Evolutionary conservation across 1,140 invertebrate genomes (phyloP).

Genomic region (Spodoptera frugiperda): DNA sequence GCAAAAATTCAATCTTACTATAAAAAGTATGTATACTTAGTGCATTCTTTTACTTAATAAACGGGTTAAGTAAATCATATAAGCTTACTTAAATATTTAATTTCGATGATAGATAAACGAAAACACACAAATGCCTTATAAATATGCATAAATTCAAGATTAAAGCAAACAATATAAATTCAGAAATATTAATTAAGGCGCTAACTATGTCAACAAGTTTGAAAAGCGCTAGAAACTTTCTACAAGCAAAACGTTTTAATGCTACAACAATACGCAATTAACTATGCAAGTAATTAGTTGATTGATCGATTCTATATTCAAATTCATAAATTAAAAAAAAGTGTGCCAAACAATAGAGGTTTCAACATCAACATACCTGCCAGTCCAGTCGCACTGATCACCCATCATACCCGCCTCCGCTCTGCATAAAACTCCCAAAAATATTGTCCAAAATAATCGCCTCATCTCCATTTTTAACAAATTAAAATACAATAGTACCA

Average conservation of each 20-base stretch:
- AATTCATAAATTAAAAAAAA: constrained; percentile 47
- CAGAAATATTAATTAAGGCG: too few species aligned
- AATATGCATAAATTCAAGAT: not conserved
- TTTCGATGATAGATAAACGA: too few species aligned
- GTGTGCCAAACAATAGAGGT: constrained; percentile 48
- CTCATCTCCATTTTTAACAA: constrained; percentile 62
- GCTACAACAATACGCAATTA: not conserved
- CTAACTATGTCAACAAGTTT: too few species aligned
- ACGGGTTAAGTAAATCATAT: too few species aligned
- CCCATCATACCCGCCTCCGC: constrained; percentile 85
- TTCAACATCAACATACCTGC: constrained; percentile 82
- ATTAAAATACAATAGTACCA: constrained; percentile 50
- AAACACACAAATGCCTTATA: too few species aligned
- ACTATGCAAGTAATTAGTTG: constrained; percentile 1
- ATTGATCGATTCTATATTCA: constrained; percentile 17
- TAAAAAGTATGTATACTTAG: too few species aligned
- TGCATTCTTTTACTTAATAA: too few species aligned
- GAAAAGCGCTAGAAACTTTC: not conserved
- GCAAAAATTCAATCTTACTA: too few species aligned
- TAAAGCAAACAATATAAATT: not conserved
- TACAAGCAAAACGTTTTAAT: not conserved
- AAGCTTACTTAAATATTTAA: too few species aligned
- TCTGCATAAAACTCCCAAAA: constrained; percentile 74
- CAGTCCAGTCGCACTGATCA: constrained; percentile 87
- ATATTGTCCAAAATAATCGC: constrained; percentile 76